phyloP scores from a whole-genome alignment of 2,797 vertebrate species.

The Toxotes lorentzi region DNA sequence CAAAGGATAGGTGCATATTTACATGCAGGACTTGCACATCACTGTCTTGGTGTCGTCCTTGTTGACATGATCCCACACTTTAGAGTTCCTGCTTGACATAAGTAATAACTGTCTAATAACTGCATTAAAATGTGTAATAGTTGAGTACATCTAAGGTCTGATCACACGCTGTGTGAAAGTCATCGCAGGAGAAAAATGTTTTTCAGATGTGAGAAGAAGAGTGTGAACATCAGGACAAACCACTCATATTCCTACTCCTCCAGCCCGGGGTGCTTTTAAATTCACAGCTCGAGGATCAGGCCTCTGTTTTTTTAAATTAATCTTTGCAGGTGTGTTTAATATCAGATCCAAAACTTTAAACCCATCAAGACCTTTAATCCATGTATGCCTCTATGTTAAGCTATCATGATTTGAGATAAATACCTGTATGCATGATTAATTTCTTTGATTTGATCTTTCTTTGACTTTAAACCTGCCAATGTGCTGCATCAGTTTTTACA shows the following conservation, averaged over 20 bases:
- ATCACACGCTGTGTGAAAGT: background rate
- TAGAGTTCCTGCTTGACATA: no score
- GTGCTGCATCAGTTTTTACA: background rate
- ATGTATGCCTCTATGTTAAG: background rate
- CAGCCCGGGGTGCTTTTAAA: no score
- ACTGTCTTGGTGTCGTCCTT: no score
- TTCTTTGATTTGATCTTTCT: background rate
- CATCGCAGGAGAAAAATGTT: background rate
- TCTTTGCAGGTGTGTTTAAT: background rate
- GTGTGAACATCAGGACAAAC: background rate
- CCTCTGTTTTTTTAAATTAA: background rate
- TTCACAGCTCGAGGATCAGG: background rate
- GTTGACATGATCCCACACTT: no score
- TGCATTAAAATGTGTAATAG: background rate
- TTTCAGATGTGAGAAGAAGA: background rate
- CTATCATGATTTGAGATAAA: background rate
- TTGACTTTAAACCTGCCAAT: background rate
- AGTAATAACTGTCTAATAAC: no score
- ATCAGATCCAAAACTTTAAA: background rate
- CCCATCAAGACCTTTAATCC: background rate
- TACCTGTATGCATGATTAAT: background rate
- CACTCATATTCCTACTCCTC: background rate
- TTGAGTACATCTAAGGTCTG: background rate
- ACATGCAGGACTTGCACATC: no score
- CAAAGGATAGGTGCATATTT: no score